Evolutionary conservation across 2,888 invertebrate species (phyloP).

Genomic region (Leucophenga montana): DNA sequence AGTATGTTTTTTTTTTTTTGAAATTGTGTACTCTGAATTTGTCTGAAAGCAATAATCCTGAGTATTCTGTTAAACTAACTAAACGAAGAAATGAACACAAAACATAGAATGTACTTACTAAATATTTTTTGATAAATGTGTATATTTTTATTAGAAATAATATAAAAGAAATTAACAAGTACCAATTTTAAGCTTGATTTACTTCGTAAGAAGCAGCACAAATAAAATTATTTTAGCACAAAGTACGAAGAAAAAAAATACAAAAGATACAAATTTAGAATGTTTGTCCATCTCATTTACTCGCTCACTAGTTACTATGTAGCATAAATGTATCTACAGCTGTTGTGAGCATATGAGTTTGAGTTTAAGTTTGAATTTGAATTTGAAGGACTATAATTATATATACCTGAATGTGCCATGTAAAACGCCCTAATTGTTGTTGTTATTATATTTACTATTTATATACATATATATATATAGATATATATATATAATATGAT

Average conservation of each 20-base stretch:
- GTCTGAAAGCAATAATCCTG: conserved; percentile 61
- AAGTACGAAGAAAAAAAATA: too few species aligned
- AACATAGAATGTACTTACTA: not conserved
- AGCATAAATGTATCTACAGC: too few species aligned
- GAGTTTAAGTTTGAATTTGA: not conserved
- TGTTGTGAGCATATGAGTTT: too few species aligned
- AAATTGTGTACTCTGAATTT: conserved; percentile 17
- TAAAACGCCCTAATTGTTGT: conserved; percentile 55
- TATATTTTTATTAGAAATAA: conserved; percentile 23
- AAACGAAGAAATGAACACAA: too few species aligned
- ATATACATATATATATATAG: conserved; percentile 34
- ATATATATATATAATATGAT: conserved; percentile 41
- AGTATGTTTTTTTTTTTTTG: not conserved
- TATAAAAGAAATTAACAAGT: not conserved
- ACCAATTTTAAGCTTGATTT: conserved; percentile 27
- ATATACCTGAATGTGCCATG: conserved; percentile 63
- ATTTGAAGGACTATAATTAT: conserved; percentile 42
- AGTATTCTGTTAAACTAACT: conserved; percentile 53
- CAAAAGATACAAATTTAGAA: not conserved
- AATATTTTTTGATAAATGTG: conserved; percentile 25
- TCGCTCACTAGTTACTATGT: too few species aligned
- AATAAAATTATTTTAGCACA: not conserved
- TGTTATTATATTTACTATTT: conserved; percentile 50
- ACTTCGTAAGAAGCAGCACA: too few species aligned
- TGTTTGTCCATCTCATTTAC: too few species aligned